Base-by-base conservation (phyloP, 2,888 invertebrate species). In the Actias luna region DNA sequence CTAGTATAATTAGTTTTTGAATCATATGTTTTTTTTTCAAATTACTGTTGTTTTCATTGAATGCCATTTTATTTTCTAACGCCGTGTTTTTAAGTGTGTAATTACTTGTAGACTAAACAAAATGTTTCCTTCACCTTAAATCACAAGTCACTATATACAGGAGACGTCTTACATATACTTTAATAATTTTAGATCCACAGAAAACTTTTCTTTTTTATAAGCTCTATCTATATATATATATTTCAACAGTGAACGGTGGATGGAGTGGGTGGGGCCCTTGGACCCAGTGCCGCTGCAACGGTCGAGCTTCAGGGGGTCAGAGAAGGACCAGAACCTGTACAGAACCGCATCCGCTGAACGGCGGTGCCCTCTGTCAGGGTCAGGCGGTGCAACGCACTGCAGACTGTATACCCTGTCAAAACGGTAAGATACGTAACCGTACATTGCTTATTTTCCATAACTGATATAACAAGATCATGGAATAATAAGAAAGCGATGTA, bases 181-280 rank as follows among this genome's bases (percentile, higher is more conserved):
- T 39, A 14, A 16, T 39, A 14, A n/a, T 16, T 35, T 35, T 5
- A n/a, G 16, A n/a, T 39, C 16, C 16, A 39, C 39, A 39, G 39
- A n/a, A 39, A 39, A 39, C 39, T 14, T 39, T 7, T 5, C 3
- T n/a, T n/a, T 39, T 4, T 39, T 39, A n/a, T 39, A 39, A 39
- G 39, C n/a, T 39, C 39, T 42, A 42, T 42, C 42, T n/a, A 18
- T n/a, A 42, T 42, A 42, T 7, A 18, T 18, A 50, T 25, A 46
- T 46, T 66, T 66, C 90, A 88, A 58, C 93, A 98, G 98, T 98
- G 58, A 97, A 98, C 85, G 98, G 98, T n/a, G 98, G 97, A 62
- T 98, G 98, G 98, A 97, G 97, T 59, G 93, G 95, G 4, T 98
- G 98, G 98, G 96, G 96, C 14, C 92, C 95, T 0, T 98, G 98